These are phyloP conservation scores for Sinodicranocentrus sp. DNA, from an alignment of 2,888 invertebrate genomes.

Conservation along the genomic window DNA sequence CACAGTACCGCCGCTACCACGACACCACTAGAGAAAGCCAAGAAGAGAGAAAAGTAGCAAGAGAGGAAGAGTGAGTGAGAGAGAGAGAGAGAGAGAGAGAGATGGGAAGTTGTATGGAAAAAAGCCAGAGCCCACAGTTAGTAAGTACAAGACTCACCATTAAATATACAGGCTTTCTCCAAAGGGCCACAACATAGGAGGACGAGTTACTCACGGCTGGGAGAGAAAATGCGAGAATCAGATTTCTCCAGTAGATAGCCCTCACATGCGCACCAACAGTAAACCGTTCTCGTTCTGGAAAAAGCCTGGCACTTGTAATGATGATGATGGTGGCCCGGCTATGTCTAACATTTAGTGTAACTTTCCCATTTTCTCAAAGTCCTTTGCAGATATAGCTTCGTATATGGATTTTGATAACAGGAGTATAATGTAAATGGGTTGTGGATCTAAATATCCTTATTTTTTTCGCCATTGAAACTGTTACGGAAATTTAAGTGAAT, in stretches of 20 bases:
- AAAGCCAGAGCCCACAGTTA: not conserved
- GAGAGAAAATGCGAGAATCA: not conserved
- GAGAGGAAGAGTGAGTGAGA: conserved; percentile 21
- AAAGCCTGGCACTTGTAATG: conserved; percentile 27
- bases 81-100: conserved; percentile 19
- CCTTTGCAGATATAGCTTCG: not conserved
- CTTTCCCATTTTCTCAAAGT: too few relatives aligned
- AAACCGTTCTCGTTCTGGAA: conserved; percentile 10
- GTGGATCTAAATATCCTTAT: conserved; percentile 11
- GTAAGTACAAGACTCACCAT: not conserved
- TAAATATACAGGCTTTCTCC: not conserved
- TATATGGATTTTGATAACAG: conserved; percentile 7
- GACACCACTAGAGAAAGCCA: conserved; percentile 34
- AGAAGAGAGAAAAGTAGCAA: conserved; percentile 22
- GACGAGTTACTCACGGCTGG: not conserved
- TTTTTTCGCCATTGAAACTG: not conserved
- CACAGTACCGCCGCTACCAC: conserved; percentile 41
- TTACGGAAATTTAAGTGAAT: conserved; percentile 5
- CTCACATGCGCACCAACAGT: conserved; percentile 40
- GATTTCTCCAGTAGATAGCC: conserved; percentile 36
- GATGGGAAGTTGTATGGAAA: conserved; percentile 2
- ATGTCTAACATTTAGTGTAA: too few relatives aligned
- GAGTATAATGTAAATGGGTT: conserved; percentile 4
- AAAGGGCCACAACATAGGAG: not conserved
- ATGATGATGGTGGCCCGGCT: too few relatives aligned